Base-by-base conservation (phyloP, 2,797 vertebrate genomes). In the Octomys mimax region DNA sequence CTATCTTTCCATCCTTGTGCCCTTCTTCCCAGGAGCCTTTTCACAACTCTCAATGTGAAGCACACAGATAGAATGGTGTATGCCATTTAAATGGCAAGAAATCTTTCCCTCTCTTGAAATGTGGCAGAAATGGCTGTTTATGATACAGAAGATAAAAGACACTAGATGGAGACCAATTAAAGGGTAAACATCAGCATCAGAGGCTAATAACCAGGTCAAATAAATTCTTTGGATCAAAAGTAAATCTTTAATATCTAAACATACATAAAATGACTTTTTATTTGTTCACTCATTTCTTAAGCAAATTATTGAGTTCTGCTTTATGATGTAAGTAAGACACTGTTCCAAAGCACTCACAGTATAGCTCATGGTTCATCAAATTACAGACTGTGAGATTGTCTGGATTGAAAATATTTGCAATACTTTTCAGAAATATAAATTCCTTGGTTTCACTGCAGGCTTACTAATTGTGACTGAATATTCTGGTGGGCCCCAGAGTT, bases 391-490 rank as follows among this genome's bases (percentile, higher is more conserved):
- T 80, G 49, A 9, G 1, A 0, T 1, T 7, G 26, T 94, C 1
- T 52, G 4, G 39, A 80, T 86, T 28, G 84, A 86, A 81, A 84
- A 66, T 52, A 92, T 7, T 2, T 81, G 18, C 22, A 19, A 73
- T 80, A 11, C 39, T 64, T 91, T 96, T 81, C 28, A 89, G 68
- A 96, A 80, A 79, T 68, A 6, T 52, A 90, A 46, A 85, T 68
- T 70, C 21, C 8, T 54, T 92, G 9, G 13, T 79, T n/a, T 19
- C 83, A 79, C 2, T 79, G 14, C 1, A 90, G 18, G 79, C 6
- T 11, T 78, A 95, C 12, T 82, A 83, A 73, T 21, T 78, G 22
- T 33, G 5, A 87, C 10, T 70, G 91, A 81, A 66, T 66, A 62
- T 62, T 73, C 49, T 28, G 12, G 24, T 28, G 10, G 31, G 18